These are phyloP conservation scores for Pipistrellus kuhlii DNA, from an alignment of 2,797 vertebrate species.

Conservation along the genomic window DNA sequence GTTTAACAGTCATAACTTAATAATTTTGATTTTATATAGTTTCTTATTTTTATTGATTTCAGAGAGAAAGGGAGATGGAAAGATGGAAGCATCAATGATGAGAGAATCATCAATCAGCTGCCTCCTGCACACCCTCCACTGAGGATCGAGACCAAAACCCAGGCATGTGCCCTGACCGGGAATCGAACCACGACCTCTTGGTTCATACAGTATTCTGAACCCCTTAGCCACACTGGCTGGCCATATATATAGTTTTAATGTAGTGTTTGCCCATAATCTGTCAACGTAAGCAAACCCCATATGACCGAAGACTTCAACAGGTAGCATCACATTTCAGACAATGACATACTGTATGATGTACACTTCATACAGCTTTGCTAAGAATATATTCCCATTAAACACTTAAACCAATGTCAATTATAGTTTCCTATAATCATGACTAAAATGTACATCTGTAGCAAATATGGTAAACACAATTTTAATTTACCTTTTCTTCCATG, in stretches of 20 bases:
- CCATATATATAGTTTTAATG: conserved; percentile 39
- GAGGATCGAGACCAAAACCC: background rate
- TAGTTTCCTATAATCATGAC: conserved; percentile 5
- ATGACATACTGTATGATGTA: background rate
- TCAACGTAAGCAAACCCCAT: background rate
- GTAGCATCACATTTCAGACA: background rate
- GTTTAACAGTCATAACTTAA: conserved; percentile 10
- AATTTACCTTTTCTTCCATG: conserved; percentile 44
- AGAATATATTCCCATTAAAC: conserved; percentile 43
- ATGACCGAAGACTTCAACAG: background rate
- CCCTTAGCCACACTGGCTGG: background rate
- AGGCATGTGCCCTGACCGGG: background rate
- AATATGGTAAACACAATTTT: conserved; percentile 53
- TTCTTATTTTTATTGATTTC: background rate
- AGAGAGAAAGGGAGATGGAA: background rate
- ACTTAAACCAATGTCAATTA: conserved; percentile 1
- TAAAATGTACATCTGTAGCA: conserved; percentile 23
- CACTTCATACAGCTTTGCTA: background rate
- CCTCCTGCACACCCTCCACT: background rate
- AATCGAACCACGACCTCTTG: background rate
- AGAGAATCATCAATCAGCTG: background rate
- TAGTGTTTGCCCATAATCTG: conserved; percentile 51
- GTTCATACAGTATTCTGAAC: background rate
- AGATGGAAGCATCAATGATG: background rate
- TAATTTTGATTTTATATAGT: background rate